A percentile compares a stretch with the other conserved stretches of the same genome.
Evolutionary conservation across 2,113 vertebrate species (phyloP).

Genomic region (Galeopterus variegatus): DNA sequence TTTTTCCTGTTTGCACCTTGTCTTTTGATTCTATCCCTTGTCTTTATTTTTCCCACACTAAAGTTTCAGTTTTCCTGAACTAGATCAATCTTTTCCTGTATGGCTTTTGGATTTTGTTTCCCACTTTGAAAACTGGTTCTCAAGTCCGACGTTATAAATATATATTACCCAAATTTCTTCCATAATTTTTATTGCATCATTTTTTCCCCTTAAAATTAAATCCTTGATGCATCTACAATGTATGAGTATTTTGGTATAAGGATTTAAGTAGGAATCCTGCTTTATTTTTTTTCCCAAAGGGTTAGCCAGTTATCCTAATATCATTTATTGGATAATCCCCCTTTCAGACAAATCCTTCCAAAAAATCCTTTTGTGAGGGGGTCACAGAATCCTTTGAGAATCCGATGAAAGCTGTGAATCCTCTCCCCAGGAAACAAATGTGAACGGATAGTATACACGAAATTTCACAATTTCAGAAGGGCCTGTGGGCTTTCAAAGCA

Average conservation of each 20-base stretch:
- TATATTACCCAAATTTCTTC: conserved; percentile 7
- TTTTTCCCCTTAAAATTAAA: conserved; percentile 8
- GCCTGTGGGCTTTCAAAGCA: background rate
- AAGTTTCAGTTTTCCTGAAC: background rate
- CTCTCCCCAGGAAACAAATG: background rate
- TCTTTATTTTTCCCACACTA: background rate
- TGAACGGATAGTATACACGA: rapidly evolving
- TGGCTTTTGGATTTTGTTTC: background rate
- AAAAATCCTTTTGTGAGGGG: conserved; percentile 16
- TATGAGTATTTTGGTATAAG: background rate
- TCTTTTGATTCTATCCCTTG: background rate
- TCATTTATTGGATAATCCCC: conserved; percentile 61
- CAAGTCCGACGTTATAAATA: background rate
- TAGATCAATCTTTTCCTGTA: background rate
- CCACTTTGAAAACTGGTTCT: conserved; percentile 24
- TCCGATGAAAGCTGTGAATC: background rate
- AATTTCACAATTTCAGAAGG: background rate
- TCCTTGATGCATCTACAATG: background rate
- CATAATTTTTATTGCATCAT: background rate
- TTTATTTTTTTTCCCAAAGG: background rate
- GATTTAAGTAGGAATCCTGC: background rate
- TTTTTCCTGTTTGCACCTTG: background rate
- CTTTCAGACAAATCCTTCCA: conserved; percentile 59
- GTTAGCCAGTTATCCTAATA: conserved; percentile 44
- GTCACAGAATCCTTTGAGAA: conserved; percentile 43